These are phyloP conservation scores for Zaprionus ghesquierei DNA, from an alignment of 1,140 invertebrate species.

Conservation along the genomic window DNA sequence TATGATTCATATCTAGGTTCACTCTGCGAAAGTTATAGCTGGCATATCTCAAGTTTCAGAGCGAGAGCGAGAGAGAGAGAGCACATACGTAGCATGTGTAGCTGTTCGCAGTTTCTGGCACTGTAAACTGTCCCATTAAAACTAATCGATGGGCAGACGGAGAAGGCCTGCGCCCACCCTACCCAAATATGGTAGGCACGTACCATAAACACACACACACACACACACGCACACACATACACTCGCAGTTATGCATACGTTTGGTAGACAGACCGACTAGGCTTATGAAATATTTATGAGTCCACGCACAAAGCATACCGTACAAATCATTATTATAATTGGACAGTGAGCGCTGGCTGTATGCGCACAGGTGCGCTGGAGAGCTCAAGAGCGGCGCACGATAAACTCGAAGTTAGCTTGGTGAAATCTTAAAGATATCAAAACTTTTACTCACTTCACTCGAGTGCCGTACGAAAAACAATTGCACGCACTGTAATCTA, in stretches of 20 bases:
- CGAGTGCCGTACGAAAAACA: background rate
- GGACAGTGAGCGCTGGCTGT: slow-evolving; percentile 26
- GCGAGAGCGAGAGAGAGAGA: too few species aligned
- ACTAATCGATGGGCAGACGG: background rate
- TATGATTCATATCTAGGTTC: background rate
- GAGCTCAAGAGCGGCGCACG: too few species aligned
- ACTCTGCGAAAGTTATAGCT: background rate
- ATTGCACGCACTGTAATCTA: slow-evolving; percentile 6
- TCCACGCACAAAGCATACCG: slow-evolving; percentile 1
- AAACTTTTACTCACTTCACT: background rate
- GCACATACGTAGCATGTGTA: too few species aligned
- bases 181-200: background rate
- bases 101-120: background rate
- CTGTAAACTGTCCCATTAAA: background rate
- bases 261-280: slow-evolving; percentile 8
- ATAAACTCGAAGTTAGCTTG: background rate
- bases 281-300: slow-evolving; percentile 69
- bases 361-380: background rate
- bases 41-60: background rate
- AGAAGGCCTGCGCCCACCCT: background rate
- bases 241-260: too few species aligned
- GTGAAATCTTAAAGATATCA: background rate
- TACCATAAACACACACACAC: too few species aligned
- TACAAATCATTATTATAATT: slow-evolving; percentile 62
- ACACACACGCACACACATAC: too few species aligned